Percentiles rank a stretch among this genome's conserved stretches.
Conservation (phyloP, 2,113 vertebrate genomes). For the Actenoides hombroni region DNA sequence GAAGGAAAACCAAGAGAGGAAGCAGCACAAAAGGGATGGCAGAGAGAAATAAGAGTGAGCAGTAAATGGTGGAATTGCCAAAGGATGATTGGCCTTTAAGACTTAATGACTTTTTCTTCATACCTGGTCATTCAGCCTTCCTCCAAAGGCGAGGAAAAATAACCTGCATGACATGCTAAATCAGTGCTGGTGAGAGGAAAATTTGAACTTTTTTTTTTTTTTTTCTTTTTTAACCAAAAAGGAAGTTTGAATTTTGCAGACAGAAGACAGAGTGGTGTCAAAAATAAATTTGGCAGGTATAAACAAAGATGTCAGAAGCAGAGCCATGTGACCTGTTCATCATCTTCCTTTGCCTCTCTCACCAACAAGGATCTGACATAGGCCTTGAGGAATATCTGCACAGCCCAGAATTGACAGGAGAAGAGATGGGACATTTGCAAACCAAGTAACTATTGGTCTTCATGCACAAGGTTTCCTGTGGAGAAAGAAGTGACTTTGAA, state of each 20-base stretch:
- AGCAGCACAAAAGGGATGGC: not conserved
- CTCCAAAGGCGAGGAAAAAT: constrained; percentile 22
- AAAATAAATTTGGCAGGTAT: not conserved
- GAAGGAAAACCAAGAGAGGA: not conserved
- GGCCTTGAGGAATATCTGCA: not conserved
- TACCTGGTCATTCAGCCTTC: constrained; percentile 10
- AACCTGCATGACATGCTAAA: not conserved
- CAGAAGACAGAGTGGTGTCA: not conserved
- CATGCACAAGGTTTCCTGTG: not conserved
- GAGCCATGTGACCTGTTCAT: not conserved
- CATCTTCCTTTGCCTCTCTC: not conserved
- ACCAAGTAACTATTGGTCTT: not conserved
- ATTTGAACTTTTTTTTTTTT: not conserved
- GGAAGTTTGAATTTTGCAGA: not conserved
- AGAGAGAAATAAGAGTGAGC: not conserved
- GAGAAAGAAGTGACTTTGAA: not conserved
- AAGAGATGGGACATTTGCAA: not conserved
- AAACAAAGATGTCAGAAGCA: not conserved
- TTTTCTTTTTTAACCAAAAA: not conserved
- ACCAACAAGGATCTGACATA: not conserved
- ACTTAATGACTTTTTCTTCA: constrained; percentile 19
- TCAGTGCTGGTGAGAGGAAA: not conserved
- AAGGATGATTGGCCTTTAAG: constrained; percentile 32
- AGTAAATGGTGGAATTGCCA: not conserved
- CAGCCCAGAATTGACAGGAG: not conserved